Evolutionary conservation across 2,113 vertebrate genomes (phyloP), one percentile per base, ranked within the genome.

Genomic region (Pelecanoides urinatrix): DNA sequence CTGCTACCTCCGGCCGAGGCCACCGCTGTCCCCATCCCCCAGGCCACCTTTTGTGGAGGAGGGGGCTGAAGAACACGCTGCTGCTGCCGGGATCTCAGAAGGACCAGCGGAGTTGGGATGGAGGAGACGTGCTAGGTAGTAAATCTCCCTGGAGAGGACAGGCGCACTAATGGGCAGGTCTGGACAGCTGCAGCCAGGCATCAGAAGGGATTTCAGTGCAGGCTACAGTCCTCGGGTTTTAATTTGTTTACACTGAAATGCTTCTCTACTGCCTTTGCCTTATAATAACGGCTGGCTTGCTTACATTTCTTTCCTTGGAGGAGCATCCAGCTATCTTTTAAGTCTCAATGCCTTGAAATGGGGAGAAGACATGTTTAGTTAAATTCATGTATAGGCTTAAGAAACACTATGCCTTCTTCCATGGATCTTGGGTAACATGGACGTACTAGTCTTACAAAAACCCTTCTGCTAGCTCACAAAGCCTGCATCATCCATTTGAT

Each of bases 361-460:
- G 11, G 40, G 8, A 4, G 55, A 10, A 59, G 8, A 22, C 6
- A 2, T 0, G 18, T 18, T 66, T 20, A 16, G 9, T 18, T 62
- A 40, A 61, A 74, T 32, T 56, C 9, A 5, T 3, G 5, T 29
- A 3, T 17, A 1, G 22, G 42, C 36, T 53, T 42, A 22, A 77
- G 50, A 34, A 77, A 11, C 6, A 4, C 16, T 14, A 8, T 16
- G 17, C 8, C 38, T 7, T 13, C 11, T n/a, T 58, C 17, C n/a
- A 1, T 2, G 2, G 21, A 18, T 45, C 27, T 56, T 0, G 0
- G 29, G 25, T 56, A 21, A 27, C 0, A 0, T 8, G n/a, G 27
- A 27, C 1, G 1, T 32, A 7, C 3, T 49, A 4, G 19, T 78
- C 30, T 55, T 25, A 38, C 8, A 20, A n/a, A 56, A 65, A 19